phyloP scores from a whole-genome alignment of 2,797 vertebrate genomes.

The Telmatherina bonti region DNA sequence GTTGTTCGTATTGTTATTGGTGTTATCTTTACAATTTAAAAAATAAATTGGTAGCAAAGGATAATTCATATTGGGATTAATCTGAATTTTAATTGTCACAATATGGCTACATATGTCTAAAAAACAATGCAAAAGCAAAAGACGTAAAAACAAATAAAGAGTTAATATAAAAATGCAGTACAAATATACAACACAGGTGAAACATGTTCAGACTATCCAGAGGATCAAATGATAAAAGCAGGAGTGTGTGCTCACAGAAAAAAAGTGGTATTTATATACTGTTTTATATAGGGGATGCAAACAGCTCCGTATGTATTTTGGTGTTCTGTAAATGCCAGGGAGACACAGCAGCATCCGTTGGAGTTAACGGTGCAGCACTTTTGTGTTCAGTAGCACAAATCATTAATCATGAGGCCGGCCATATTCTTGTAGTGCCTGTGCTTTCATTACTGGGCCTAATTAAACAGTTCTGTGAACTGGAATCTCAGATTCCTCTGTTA shows the following conservation, averaged over 20 bases:
- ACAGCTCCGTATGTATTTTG: slow-evolving; percentile 87
- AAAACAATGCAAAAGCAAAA: slow-evolving; percentile 23
- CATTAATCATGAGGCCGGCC: slow-evolving; percentile 99
- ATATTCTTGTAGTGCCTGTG: slow-evolving; percentile 99
- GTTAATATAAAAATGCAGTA: slow-evolving; percentile 1
- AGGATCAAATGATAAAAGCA: slow-evolving; percentile 45
- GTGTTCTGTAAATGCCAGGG: slow-evolving; percentile 96
- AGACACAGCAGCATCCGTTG: slow-evolving; percentile 90
- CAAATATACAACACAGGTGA: slow-evolving; percentile 8
- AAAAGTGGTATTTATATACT: slow-evolving; percentile 65
- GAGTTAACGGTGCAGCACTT: slow-evolving; percentile 99
- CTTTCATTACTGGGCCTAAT: slow-evolving; percentile 99
- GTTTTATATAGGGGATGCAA: slow-evolving; percentile 72
- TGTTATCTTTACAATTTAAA: background rate
- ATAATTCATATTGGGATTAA: background rate
- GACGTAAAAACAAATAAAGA: background rate
- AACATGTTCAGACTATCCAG: slow-evolving; percentile 22
- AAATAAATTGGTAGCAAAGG: background rate
- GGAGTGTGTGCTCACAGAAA: slow-evolving; percentile 16
- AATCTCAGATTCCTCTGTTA: slow-evolving; percentile 99
- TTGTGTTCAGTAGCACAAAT: slow-evolving; percentile 99
- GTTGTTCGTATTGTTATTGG: background rate
- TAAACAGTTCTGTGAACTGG: slow-evolving; percentile 99
- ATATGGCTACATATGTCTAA: background rate
- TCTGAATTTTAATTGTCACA: background rate